Conservation (phyloP, 2,113 vertebrate genomes). For the Calonectris borealis region DNA sequence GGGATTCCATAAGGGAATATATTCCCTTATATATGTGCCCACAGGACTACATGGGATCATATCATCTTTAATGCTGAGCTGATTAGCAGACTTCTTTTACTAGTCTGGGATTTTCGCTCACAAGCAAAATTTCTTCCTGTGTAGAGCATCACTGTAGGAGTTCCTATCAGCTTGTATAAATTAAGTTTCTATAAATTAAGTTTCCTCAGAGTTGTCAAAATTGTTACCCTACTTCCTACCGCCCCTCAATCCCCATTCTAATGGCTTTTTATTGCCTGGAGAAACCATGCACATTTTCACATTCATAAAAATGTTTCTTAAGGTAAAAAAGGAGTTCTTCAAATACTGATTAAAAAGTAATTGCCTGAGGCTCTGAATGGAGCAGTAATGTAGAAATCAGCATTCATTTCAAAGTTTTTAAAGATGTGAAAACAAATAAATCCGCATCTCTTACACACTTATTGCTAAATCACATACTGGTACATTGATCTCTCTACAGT, state of each 20-base stretch:
- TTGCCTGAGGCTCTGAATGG: not conserved
- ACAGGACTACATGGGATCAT: rapidly evolving
- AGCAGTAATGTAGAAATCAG: not conserved
- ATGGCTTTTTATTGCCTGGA: slow-evolving; percentile 1
- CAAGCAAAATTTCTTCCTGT: not conserved
- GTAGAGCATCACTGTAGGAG: not conserved
- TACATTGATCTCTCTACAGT: not conserved
- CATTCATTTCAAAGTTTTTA: slow-evolving; percentile 11
- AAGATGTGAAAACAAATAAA: slow-evolving; percentile 14
- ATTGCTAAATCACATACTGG: not conserved
- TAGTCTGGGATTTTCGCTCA: not conserved
- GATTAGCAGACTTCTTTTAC: not conserved
- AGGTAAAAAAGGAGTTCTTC: slow-evolving; percentile 16
- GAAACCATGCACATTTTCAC: not conserved
- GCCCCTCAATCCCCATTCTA: not conserved
- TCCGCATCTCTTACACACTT: not conserved
- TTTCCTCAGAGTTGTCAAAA: not conserved
- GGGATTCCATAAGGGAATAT: not conserved
- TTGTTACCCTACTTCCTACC: not conserved
- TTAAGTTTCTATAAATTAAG: not conserved
- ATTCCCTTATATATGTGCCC: no score
- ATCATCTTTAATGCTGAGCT: not conserved
- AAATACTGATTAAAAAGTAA: slow-evolving; percentile 42
- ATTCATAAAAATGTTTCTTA: slow-evolving; percentile 24
- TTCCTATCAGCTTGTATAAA: not conserved